Percentiles rank a stretch among this genome's conserved stretches.
phyloP scores from a whole-genome alignment of 1,140 invertebrate species.

The Meteorus sp. region DNA sequence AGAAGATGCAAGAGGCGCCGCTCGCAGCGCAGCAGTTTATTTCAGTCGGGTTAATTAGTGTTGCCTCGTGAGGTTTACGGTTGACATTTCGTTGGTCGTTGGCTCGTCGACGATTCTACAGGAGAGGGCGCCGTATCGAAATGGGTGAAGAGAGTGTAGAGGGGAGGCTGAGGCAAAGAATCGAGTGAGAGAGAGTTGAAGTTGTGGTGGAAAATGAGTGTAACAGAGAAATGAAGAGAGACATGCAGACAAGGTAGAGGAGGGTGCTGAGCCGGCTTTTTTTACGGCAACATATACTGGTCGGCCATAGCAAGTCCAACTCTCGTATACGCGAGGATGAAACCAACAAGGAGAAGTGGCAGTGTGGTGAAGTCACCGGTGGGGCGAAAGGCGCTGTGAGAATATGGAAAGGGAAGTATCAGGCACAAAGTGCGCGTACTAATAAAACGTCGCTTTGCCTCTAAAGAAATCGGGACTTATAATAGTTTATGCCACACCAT shows the following conservation, averaged over 20 bases:
- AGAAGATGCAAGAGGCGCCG: conserved; percentile 32
- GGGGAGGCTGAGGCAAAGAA: conserved; percentile 19
- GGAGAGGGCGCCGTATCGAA: conserved; percentile 21
- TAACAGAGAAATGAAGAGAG: conserved; percentile 13
- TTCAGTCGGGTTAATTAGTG: conserved; percentile 60
- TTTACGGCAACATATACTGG: conserved; percentile 52
- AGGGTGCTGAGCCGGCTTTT: conserved; percentile 39
- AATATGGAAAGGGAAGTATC: conserved; percentile 21
- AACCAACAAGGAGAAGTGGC: conserved; percentile 18
- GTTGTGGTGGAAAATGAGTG: too few species aligned
- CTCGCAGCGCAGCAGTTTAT: conserved; percentile 52
- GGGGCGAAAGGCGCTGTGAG: conserved; percentile 14
- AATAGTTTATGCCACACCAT: conserved; percentile 19
- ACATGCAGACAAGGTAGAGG: conserved; percentile 18
- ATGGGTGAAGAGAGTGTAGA: conserved; percentile 13
- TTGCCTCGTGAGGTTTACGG: conserved; percentile 59
- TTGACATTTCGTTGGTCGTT: conserved; percentile 58
- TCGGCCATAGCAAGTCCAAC: conserved; percentile 41
- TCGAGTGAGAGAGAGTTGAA: conserved; percentile 16
- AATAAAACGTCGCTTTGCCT: conserved; percentile 34
- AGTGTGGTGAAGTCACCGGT: too few species aligned
- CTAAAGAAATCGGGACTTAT: neutral
- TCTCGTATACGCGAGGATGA: conserved; percentile 29
- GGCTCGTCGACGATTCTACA: conserved; percentile 33
- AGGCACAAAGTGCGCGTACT: conserved; percentile 29